Base-by-base conservation (phyloP, 2,113 vertebrate species). In the Halcyon senegalensis region DNA sequence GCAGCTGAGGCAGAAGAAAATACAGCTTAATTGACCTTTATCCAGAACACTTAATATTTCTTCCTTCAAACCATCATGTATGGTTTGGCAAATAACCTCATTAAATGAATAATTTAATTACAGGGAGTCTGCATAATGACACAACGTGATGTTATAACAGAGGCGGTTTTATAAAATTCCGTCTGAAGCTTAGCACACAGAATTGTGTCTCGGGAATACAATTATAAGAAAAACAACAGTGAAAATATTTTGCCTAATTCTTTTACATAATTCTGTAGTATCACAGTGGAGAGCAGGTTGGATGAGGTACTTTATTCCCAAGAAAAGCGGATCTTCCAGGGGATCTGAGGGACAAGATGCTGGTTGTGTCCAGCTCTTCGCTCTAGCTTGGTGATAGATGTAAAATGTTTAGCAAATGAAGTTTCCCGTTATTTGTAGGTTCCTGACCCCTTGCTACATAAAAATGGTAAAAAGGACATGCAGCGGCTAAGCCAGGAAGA, bases 41-140 rank as follows among this genome's bases (percentile, higher is more conserved):
- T 59, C 84, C 59, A 6, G 66, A 93, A 68, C 9, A 9, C 17
- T 75, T 79, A 19, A 7, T 84, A 16, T 82, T 87, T 87, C 70
- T 67, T 66, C 78, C 67, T 84, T 78, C 33, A 39, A 82, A 63
- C 39, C 35, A 5, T 72, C 82, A 25, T 3, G 3, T 68, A n/a
- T 56, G 53, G 63, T 94, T 93, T 63, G 87, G 53, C 75, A 62
- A 53, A 81, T 60, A 68, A 89, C 46, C 39, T 92, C 68, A 24
- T 68, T 55, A 94, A 93, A 68, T 78, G 30, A 84, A 46, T 44
- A 31, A 48, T 72, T 90, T 93, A 90, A 90, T 94, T 92, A 44
- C 10, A 84, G 64, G 60, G 39, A 51, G 68, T 87, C 88, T 56
- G 14, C 13, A 2, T 30, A 83, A 23, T 44, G 72, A 23, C 69